Percentiles rank a stretch among this genome's conserved stretches.
These are phyloP conservation scores for Yponomeuta evonymella DNA, from an alignment of 2,888 invertebrate genomes.

Conservation along the genomic window DNA sequence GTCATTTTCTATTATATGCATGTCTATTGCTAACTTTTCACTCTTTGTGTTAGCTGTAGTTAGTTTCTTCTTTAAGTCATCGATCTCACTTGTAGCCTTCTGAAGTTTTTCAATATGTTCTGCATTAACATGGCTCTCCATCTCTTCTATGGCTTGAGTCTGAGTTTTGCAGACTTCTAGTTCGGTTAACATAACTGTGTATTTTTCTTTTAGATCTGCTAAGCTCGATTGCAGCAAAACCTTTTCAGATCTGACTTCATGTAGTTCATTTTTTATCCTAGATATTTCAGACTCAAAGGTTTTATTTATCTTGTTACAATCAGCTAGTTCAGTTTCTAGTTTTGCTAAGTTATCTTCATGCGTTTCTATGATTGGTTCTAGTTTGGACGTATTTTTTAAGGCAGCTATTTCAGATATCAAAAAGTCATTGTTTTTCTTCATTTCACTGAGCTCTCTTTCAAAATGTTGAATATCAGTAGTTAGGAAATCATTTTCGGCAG, in stretches of 20 bases:
- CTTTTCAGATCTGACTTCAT: constrained; percentile 57
- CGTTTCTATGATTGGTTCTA: constrained; percentile 83
- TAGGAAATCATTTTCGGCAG: constrained; percentile 66
- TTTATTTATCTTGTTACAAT: constrained; percentile 74
- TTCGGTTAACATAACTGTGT: constrained; percentile 67
- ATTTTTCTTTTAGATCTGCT: constrained; percentile 69
- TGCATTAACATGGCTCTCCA: constrained; percentile 55
- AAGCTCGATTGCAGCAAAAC: constrained; percentile 69
- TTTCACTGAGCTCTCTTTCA: constrained; percentile 79
- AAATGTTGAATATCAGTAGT: constrained; percentile 65
- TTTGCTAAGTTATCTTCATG: constrained; percentile 81
- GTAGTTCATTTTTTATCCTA: constrained; percentile 73
- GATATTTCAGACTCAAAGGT: constrained; percentile 77
- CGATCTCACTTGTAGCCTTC: constrained; percentile 54
- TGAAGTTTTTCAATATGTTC: constrained; percentile 42
- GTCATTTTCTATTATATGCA: constrained; percentile 70
- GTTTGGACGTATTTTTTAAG: constrained; percentile 78
- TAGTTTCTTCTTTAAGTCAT: constrained; percentile 58
- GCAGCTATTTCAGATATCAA: constrained; percentile 80
- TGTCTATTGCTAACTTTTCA: constrained; percentile 69
- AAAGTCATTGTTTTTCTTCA: constrained; percentile 83
- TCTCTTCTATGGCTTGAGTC: constrained; percentile 62
- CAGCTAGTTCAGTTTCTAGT: constrained; percentile 80
- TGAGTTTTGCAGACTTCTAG: constrained; percentile 58
- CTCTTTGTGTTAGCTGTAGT: constrained; percentile 53